Percentiles rank a stretch among this genome's conserved stretches.
Evolutionary conservation across 2,888 invertebrate species (phyloP).

Genomic region (Xylophagus ater): DNA sequence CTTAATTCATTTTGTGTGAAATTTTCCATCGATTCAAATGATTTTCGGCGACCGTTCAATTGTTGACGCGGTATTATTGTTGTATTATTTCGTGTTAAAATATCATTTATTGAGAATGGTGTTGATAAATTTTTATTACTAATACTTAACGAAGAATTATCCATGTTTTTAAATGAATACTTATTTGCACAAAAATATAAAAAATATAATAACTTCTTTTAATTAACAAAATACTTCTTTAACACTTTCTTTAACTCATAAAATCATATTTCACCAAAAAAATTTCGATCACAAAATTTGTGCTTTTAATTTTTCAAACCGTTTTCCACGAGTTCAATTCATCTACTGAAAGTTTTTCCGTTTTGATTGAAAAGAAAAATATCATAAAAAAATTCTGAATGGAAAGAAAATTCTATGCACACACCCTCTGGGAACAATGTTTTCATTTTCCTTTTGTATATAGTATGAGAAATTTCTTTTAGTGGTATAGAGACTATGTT

Average conservation of each 20-base stretch:
- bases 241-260: no score
- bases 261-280: no score
- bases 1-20: slow-evolving; percentile 18
- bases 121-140: slow-evolving; percentile 41
- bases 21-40: slow-evolving; percentile 17
- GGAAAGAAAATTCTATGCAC: slow-evolving; percentile 5
- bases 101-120: slow-evolving; percentile 64
- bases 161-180: slow-evolving; percentile 10
- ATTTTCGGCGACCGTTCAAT: slow-evolving; percentile 26
- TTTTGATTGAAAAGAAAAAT: neutral
- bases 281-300: no score
- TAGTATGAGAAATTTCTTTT: no score
- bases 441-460: no score
- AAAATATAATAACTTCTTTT: no score
- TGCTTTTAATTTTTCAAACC: no score
- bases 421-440: no score
- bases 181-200: neutral
- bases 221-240: no score
- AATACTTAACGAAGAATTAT: slow-evolving; percentile 11
- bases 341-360: slow-evolving; percentile 10
- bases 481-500: no score
- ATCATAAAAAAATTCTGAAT: slow-evolving; percentile 4
- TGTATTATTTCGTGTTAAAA: slow-evolving; percentile 44
- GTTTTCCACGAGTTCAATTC: slow-evolving; percentile 14
- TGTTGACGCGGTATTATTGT: slow-evolving; percentile 19